Evolutionary conservation across 1,140 invertebrate species (phyloP).

Genomic region (Drepana arcuata): DNA sequence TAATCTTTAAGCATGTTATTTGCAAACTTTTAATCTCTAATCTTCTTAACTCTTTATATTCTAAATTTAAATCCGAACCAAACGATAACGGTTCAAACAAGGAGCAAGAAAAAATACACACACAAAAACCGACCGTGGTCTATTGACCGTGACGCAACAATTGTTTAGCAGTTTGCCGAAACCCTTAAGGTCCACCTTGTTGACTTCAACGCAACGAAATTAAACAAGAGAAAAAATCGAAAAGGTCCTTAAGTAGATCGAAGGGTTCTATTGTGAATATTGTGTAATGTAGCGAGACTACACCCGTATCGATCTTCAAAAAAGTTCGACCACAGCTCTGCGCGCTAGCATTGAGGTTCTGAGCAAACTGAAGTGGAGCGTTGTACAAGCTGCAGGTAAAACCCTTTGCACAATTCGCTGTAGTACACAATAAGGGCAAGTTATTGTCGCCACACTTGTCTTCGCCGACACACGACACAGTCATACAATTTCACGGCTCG

Average conservation of each 20-base stretch:
- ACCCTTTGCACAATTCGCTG: constrained; percentile 65
- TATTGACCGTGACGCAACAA: constrained; percentile 68
- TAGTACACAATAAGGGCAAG: constrained; percentile 34
- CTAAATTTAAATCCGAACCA: constrained; percentile 30
- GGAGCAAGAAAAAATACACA: constrained; percentile 39
- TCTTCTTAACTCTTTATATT: constrained; percentile 30
- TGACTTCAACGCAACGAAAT: constrained; percentile 59
- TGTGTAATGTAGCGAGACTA: constrained; percentile 65
- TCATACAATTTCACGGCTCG: constrained; percentile 59
- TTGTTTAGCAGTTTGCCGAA: constrained; percentile 65
- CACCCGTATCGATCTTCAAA: constrained; percentile 15
- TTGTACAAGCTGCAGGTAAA: constrained; percentile 50
- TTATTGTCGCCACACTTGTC: constrained; percentile 59
- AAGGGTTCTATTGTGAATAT: constrained; percentile 62
- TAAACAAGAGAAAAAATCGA: constrained; percentile 54
- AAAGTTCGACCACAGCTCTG: constrained; percentile 17
- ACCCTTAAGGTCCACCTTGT: constrained; percentile 62
- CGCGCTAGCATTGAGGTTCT: constrained; percentile 5
- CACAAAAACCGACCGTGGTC: constrained; percentile 46
- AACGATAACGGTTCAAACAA: constrained; percentile 41
- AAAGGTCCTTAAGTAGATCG: constrained; percentile 57
- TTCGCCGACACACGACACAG: constrained; percentile 44
- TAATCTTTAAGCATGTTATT: no score
- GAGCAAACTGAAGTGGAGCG: constrained; percentile 16
- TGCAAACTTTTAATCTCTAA: no score